A percentile compares a stretch with the other conserved stretches of the same genome.
These are phyloP conservation scores for Sus cebifrons DNA, from an alignment of 2,797 vertebrate genomes.

Conservation along the genomic window DNA sequence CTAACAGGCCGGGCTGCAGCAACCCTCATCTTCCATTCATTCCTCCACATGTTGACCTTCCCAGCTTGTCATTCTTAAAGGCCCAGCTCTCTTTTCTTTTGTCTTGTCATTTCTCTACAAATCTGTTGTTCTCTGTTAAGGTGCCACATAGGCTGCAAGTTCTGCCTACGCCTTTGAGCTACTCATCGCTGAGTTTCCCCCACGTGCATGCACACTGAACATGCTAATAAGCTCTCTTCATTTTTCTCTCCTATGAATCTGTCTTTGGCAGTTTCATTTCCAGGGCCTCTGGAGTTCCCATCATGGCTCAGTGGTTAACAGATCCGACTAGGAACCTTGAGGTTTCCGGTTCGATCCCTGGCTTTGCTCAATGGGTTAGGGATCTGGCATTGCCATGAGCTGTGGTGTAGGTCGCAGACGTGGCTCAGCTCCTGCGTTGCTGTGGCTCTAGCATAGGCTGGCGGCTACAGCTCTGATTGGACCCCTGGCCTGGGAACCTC, in stretches of 20 bases:
- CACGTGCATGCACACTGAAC: fast-evolving
- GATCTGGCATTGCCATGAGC: too few species aligned
- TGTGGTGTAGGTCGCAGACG: too few species aligned
- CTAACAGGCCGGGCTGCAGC: background rate
- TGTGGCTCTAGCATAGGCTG: too few species aligned
- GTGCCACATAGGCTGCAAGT: background rate
- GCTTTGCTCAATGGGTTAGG: too few species aligned
- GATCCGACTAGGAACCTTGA: too few species aligned
- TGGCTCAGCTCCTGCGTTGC: too few species aligned
- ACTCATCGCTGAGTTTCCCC: background rate
- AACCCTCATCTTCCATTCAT: background rate
- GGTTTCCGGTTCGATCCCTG: too few species aligned
- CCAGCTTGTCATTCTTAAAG: background rate
- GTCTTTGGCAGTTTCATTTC: background rate
- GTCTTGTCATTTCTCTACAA: background rate
- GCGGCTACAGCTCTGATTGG: too few species aligned
- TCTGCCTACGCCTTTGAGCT: background rate
- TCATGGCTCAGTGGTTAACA: too few species aligned
- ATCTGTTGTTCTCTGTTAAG: background rate
- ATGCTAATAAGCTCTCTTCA: background rate
- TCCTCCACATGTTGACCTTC: background rate
- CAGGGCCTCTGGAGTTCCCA: too few species aligned
- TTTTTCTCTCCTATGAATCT: background rate
- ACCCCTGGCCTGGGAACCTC: too few species aligned
- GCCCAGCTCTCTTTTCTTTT: background rate